phyloP scores from a whole-genome alignment of 2,797 vertebrate species.

The Anolis apletophallus region DNA sequence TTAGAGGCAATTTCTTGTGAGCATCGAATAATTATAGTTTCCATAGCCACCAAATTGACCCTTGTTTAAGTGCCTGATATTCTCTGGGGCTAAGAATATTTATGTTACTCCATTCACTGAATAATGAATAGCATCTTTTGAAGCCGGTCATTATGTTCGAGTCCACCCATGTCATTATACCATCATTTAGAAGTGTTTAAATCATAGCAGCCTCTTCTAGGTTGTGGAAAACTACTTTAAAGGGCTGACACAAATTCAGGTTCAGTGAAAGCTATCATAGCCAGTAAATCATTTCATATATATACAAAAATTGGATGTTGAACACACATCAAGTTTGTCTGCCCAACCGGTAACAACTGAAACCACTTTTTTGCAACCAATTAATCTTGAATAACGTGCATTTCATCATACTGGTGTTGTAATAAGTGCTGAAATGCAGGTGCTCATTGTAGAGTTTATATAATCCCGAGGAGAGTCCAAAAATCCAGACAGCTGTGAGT shows the following conservation, averaged over 20 bases:
- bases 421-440: too few species aligned
- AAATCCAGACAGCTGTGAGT: too few species aligned
- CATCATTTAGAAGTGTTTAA: conserved; percentile 31
- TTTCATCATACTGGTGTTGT: too few species aligned
- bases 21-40: conserved; percentile 53
- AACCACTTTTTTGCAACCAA: neutral
- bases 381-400: neutral
- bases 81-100: conserved; percentile 37
- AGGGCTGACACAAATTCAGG: conserved; percentile 6
- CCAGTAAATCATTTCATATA: neutral
- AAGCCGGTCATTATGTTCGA: conserved; percentile 9
- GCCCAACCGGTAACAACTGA: neutral
- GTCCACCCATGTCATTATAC: conserved; percentile 14
- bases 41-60: conserved; percentile 57
- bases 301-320: neutral
- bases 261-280: neutral
- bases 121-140: conserved; percentile 51
- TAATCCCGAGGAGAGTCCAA: too few species aligned
- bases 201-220: conserved; percentile 20
- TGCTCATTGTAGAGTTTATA: too few species aligned
- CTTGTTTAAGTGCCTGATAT: conserved; percentile 50
- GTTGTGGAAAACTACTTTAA: neutral
- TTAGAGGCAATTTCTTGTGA: conserved; percentile 27
- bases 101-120: conserved; percentile 31
- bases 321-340: neutral